Evolutionary conservation across 2,113 vertebrate species (phyloP), one percentile per base, ranked within the genome.

Genomic region (Alosa alosa): DNA sequence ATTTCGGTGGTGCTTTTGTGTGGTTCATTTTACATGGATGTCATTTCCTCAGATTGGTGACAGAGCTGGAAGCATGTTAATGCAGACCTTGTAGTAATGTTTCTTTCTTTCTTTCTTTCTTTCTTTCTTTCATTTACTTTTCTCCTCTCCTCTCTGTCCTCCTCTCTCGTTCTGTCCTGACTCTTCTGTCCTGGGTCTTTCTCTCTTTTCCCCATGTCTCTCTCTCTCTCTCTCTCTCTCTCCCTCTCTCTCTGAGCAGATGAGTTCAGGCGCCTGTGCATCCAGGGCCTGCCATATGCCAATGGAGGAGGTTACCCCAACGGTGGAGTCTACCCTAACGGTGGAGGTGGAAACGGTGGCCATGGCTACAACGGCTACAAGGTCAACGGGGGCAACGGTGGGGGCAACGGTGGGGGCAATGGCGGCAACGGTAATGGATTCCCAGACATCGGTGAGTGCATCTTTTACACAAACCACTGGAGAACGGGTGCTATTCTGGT

Each of bases 211-310:
- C 8, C 60, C 6, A 4, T 8, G 22, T 64, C n/a, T 64, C 60
- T 25, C n/a, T 64, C 60, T 64, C 60, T 64, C 60, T 64, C n/a
- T n/a, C n/a, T n/a, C n/a, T n/a, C 60, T 3, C 52, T 18, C 52
- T 22, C 55, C 22, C 55, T 6, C 20, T 22, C 5, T 22, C 18
- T 6, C 2, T 91, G 22, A 89, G 84, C 50, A 99, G 98, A 97
- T 15, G 97, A 97, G 88, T 97, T 95, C 93, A 94, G 95, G 86
- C 90, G 94, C 84, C 94, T 99, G 46, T 99, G 98, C 84, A 95
- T 96, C 17, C 96, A 96, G 81, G 96, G 96, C 0, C 93, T 96
- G 55, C 95, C 97, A 0, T 95, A 95, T 0, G 86, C 88, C 68
- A 86, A 82, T 0, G 90, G 90, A 44, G 85, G 83, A 13, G 86